These are phyloP conservation scores for Sceliomorpha sp. DNA, from an alignment of 2,888 invertebrate genomes.

Conservation along the genomic window DNA sequence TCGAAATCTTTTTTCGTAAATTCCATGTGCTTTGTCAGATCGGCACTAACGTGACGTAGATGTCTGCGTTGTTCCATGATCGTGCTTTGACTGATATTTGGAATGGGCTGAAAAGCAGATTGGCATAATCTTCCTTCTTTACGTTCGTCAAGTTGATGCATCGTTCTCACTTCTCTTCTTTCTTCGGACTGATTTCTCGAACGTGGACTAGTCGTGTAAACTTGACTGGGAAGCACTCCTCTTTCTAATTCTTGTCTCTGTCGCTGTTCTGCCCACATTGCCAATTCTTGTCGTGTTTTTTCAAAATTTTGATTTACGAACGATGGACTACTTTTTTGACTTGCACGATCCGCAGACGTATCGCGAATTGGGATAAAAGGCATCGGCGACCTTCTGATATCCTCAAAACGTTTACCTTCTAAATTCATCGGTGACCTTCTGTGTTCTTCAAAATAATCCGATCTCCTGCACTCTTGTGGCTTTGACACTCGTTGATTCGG, in stretches of 20 bases:
- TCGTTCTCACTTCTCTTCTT: conserved; percentile 61
- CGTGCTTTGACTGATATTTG: conserved; percentile 75
- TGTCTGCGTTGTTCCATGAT: conserved; percentile 78
- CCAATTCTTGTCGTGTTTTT: conserved; percentile 76
- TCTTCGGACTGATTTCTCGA: conserved; percentile 75
- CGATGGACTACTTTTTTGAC: conserved; percentile 74
- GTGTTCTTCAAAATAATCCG: conserved; percentile 77
- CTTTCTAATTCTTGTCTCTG: conserved; percentile 76
- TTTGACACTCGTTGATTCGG: conserved; percentile 72
- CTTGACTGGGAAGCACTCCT: conserved; percentile 64
- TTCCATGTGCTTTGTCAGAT: conserved; percentile 77
- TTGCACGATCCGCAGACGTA: conserved; percentile 68
- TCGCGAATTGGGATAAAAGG: conserved; percentile 75
- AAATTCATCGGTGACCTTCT: conserved; percentile 75
- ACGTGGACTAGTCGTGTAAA: conserved; percentile 73
- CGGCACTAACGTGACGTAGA: conserved; percentile 77
- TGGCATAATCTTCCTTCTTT: conserved; percentile 72
- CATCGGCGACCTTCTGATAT: conserved; percentile 75
- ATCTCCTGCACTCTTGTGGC: conserved; percentile 73
- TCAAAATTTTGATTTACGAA: conserved; percentile 75
- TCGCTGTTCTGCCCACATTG: conserved; percentile 77
- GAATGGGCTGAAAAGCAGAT: conserved; percentile 76
- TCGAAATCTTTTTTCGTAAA: conserved; percentile 76
- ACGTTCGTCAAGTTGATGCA: conserved; percentile 62
- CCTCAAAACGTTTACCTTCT: conserved; percentile 74